phyloP scores from a whole-genome alignment of 2,113 vertebrate genomes.

The Ariopsis seemanni region DNA sequence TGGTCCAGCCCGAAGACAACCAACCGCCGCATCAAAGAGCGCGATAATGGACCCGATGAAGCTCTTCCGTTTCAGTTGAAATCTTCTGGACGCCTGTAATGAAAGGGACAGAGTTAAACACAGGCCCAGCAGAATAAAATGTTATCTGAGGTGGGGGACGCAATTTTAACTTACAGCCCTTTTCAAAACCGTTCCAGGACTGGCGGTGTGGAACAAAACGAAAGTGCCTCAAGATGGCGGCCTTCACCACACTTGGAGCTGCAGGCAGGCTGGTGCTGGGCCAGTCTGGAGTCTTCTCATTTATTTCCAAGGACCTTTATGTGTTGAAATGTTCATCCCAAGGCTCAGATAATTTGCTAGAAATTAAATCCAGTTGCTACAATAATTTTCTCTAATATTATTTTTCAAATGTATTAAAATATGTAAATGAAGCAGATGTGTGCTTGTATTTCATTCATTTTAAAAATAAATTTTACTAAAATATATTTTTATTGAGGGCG shows the following conservation, averaged over 20 bases:
- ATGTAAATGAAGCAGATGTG: background rate
- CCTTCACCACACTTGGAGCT: constrained; percentile 17
- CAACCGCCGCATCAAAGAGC: constrained; percentile 44
- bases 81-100: background rate
- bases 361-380: background rate
- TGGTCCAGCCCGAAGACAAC: constrained; percentile 23
- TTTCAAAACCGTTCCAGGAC: background rate
- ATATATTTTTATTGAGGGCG: background rate
- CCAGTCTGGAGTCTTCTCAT: background rate
- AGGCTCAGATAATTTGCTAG: background rate
- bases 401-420: background rate
- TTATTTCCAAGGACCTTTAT: background rate
- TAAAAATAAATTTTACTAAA: background rate
- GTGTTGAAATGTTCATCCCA: background rate
- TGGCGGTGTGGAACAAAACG: constrained; percentile 12
- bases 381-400: background rate
- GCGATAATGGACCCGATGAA: background rate
- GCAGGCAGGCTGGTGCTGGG: background rate
- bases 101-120: background rate
- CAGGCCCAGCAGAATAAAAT: background rate
- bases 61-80: too few relatives aligned
- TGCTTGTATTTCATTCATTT: background rate
- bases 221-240: constrained; percentile 53
- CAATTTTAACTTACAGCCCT: background rate
- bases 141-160: too few relatives aligned